Base-by-base conservation (phyloP, 2,888 invertebrate species). In the Osmoderma eremita region DNA sequence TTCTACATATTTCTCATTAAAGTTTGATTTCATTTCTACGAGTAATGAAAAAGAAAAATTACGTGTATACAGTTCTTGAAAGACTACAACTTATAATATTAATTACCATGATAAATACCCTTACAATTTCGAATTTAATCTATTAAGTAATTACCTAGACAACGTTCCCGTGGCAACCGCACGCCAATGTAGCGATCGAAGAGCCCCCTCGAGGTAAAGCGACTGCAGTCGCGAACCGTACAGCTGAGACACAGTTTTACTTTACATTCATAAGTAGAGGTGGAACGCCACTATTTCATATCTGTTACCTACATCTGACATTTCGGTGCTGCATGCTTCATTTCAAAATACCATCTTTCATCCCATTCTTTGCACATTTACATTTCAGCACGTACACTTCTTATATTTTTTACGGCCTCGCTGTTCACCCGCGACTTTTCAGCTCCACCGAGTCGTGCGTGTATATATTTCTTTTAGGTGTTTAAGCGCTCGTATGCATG, bases 341-440 rank as follows among this genome's bases (percentile, higher is more conserved):
- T 80, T 81, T 80, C 79, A 79, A 79, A 79, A 79, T 77, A 78
- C 78, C 80, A 81, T 81, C 80, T 79, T 79, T 80, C 80, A 80
- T 81, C 78, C 79, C 71, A 80, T 80, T 81, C 79, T 80, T 80
- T 79, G 74, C 74, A 75, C 79, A 80, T 81, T 81, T 80, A 78
- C 79, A 78, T 78, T 77, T 78, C 74, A 75, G 76, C 77, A 76
- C 76, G 74, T 70, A 69, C 65, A 66, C 69, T 71, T 73, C 72
- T 72, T 71, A 71, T 72, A 71, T 72, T 71, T 75, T 73, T 72
- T 70, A 71, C 71, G 69, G 68, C 61, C 67, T 68, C 67, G 61
- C 69, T 58, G 45, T 38, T 50, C 61, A 20, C 51, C 51, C 63
- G 65, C 39, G 70, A 72, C 68, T 71, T n/a, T n/a, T n/a, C n/a